These are phyloP conservation scores for Lutjanus erythropterus DNA, from an alignment of 2,113 vertebrate species.

Conservation along the genomic window DNA sequence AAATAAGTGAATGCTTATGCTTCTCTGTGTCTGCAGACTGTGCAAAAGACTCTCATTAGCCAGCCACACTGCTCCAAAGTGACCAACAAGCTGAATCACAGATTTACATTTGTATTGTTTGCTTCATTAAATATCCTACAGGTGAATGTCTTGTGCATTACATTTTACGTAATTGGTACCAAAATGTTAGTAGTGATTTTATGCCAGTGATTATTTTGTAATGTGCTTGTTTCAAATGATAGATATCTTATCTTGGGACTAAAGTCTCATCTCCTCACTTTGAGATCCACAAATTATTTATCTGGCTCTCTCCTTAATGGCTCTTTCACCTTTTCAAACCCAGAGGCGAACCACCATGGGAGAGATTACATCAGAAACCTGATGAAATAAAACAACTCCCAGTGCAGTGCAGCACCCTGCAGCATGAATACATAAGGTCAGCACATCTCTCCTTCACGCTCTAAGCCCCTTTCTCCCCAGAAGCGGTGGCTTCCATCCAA, in stretches of 20 bases:
- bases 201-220: background rate
- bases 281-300: background rate
- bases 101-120: no score
- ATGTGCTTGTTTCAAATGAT: background rate
- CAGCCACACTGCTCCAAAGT: no score
- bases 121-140: no score
- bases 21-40: no score
- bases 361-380: slow-evolving; percentile 2
- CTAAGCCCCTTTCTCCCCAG: background rate
- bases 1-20: no score
- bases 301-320: background rate
- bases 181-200: background rate
- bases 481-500: background rate
- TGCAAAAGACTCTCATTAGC: no score
- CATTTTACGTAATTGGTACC: background rate
- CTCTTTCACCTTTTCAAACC: background rate
- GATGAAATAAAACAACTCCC: background rate
- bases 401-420: background rate
- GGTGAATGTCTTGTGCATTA: no score
- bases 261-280: background rate
- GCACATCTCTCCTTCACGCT: background rate
- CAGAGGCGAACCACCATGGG: background rate
- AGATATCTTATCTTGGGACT: background rate
- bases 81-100: no score
- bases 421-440: background rate